A percentile compares a stretch with the other conserved stretches of the same genome.
Conservation (phyloP, 2,888 invertebrate genomes). For the Habrosyne pyritoides region DNA sequence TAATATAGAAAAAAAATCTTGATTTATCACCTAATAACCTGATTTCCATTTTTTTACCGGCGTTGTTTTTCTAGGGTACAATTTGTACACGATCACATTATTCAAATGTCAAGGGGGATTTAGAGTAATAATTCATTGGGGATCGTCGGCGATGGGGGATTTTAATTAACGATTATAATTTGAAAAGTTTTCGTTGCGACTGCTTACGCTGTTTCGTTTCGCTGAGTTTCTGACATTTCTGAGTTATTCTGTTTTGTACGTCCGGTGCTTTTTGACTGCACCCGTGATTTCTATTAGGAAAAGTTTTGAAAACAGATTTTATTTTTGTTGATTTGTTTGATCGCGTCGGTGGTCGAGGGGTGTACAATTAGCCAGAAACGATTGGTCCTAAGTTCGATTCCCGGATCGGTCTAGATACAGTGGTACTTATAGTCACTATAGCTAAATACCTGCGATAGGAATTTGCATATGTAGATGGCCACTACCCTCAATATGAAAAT, state of each 20-base stretch:
- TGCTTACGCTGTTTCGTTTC: slow-evolving; percentile 12
- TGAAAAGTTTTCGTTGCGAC: slow-evolving; percentile 43
- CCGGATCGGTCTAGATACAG: too few relatives aligned
- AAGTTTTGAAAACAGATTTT: too few relatives aligned
- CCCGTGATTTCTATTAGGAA: background rate
- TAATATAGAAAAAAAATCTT: too few relatives aligned
- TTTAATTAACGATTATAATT: slow-evolving; percentile 66
- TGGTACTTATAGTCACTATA: too few relatives aligned
- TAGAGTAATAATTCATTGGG: slow-evolving; percentile 52
- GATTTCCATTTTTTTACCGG: slow-evolving; percentile 1
- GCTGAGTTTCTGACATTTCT: background rate
- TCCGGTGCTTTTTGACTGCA: background rate
- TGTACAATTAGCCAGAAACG: too few relatives aligned
- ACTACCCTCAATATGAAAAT: too few relatives aligned
- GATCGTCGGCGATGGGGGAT: slow-evolving; percentile 37
- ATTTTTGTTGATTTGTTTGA: too few relatives aligned
- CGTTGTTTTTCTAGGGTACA: slow-evolving; percentile 6
- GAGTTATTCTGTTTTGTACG: background rate
- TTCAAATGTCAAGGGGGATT: slow-evolving; percentile 42
- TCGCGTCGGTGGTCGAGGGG: too few relatives aligned
- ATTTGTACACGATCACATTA: slow-evolving; percentile 39
- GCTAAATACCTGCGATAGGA: too few relatives aligned
- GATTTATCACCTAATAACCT: slow-evolving; percentile 3
- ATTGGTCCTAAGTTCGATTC: too few relatives aligned
- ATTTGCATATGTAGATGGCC: too few relatives aligned